A percentile compares a stretch with the other conserved stretches of the same genome.
phyloP scores from a whole-genome alignment of 2,888 invertebrate genomes.

The Philhelius pedissequus region DNA sequence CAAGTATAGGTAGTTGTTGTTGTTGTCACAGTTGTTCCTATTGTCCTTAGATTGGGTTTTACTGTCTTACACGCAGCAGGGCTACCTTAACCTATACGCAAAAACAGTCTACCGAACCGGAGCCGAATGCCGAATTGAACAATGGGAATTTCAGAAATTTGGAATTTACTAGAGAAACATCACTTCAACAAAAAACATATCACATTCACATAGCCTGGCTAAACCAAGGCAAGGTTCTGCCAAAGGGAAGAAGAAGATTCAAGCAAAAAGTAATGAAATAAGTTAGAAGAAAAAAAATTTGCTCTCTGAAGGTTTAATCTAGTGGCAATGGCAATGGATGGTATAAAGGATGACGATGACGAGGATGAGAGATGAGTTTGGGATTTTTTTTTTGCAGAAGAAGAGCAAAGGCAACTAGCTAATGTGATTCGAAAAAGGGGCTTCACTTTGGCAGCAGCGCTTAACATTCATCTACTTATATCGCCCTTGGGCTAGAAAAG shows the following conservation, averaged over 20 bases:
- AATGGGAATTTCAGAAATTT: conserved; percentile 62
- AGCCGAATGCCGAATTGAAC: conserved; percentile 4
- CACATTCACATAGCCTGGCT: background rate
- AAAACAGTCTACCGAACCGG: conserved; percentile 36
- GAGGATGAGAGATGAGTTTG: conserved; percentile 32
- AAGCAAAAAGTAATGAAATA: conserved; percentile 27
- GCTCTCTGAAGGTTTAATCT: conserved; percentile 6
- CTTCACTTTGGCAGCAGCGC: conserved; percentile 4
- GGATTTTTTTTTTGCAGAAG: background rate
- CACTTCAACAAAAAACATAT: background rate
- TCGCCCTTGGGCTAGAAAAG: conserved; percentile 42
- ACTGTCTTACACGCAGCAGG: conserved; percentile 33
- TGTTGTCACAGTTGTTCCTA: conserved; percentile 49
- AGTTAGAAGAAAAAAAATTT: background rate
- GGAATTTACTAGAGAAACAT: conserved; percentile 12
- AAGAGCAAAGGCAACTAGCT: conserved; percentile 11
- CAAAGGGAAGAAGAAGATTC: conserved; percentile 14
- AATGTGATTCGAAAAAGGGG: conserved; percentile 53
- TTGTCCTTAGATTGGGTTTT: conserved; percentile 44
- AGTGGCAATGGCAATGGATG: conserved; percentile 32
- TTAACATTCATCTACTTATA: conserved; percentile 3
- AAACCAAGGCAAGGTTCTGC: background rate
- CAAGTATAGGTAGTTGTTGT: conserved; percentile 23
- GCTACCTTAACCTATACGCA: conserved; percentile 41
- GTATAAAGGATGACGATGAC: no score